Evolutionary conservation across 2,113 vertebrate species (phyloP).

Genomic region (Oceanodroma tethys): DNA sequence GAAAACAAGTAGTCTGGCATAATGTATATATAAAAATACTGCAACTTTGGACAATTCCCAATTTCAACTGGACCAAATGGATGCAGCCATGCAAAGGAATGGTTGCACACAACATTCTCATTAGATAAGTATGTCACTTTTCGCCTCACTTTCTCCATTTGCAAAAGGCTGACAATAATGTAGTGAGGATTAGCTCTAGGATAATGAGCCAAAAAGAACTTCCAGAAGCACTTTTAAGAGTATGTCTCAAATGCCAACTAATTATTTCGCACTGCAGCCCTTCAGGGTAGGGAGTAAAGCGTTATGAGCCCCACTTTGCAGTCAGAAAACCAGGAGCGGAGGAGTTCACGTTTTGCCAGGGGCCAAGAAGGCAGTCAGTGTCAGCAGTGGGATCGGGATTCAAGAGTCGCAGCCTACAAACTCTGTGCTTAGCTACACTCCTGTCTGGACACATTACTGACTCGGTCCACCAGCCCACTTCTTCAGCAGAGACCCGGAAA

Average conservation of each 20-base stretch:
- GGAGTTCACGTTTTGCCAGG: neutral
- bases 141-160: neutral
- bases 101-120: neutral
- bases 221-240: conserved; percentile 1
- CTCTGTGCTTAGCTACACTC: neutral
- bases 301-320: neutral
- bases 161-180: neutral
- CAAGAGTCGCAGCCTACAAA: neutral
- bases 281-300: neutral
- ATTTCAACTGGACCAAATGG: neutral
- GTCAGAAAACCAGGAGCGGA: neutral
- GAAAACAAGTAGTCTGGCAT: neutral
- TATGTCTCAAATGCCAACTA: neutral
- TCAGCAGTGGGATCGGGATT: neutral
- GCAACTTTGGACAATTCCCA: neutral
- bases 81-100: neutral
- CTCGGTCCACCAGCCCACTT: neutral
- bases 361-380: neutral
- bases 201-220: neutral
- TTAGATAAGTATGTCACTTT: neutral
- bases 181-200: neutral
- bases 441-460: neutral
- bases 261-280: neutral
- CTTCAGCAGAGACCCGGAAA: neutral
- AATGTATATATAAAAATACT: neutral